Conservation (phyloP, 2,797 vertebrate genomes). For the Liasis olivaceus region DNA sequence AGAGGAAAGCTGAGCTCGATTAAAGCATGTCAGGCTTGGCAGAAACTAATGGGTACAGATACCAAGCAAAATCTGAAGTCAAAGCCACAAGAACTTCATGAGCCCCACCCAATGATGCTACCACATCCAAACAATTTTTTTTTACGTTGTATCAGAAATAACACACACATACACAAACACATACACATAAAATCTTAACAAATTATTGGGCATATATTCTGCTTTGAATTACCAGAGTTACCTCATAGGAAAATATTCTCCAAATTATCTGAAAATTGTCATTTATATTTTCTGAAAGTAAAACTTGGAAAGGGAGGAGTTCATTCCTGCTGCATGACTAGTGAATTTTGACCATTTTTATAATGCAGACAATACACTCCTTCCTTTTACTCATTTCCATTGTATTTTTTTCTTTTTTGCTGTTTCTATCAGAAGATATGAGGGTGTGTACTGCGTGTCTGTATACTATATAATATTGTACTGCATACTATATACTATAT, state of each 20-base stretch:
- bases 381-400: not conserved
- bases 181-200: no score
- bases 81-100: constrained; percentile 74
- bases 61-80: constrained; percentile 69
- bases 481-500: no score
- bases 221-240: no score
- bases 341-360: not conserved
- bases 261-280: no score
- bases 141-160: constrained; percentile 52
- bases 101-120: constrained; percentile 71
- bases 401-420: not conserved
- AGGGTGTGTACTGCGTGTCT: not conserved
- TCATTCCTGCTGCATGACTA: no score
- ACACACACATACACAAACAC: constrained; percentile 21
- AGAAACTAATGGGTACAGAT: constrained; percentile 59
- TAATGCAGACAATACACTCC: not conserved
- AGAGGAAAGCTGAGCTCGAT: constrained; percentile 51
- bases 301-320: no score
- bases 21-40: constrained; percentile 66
- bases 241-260: no score
- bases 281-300: no score
- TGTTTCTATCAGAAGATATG: not conserved
- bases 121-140: constrained; percentile 68
- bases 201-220: no score
- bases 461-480: not conserved